A percentile compares a stretch with the other conserved stretches of the same genome.
These are phyloP conservation scores for Spinus pinus DNA, from an alignment of 2,797 vertebrate genomes.

Conservation along the genomic window DNA sequence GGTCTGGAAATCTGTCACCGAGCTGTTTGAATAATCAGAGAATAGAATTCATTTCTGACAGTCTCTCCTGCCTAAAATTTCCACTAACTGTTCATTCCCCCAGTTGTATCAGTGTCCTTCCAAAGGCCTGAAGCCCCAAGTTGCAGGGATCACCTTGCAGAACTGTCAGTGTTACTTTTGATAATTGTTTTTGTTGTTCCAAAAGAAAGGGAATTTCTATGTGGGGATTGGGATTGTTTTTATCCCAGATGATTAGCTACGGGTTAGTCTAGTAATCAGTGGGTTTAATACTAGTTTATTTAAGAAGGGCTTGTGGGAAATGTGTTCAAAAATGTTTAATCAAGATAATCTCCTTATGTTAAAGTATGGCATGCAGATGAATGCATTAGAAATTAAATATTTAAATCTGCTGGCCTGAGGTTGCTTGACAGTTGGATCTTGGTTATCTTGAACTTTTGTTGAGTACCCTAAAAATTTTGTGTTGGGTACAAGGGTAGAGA, in stretches of 20 bases:
- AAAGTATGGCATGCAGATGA: not conserved
- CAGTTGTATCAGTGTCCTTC: not conserved
- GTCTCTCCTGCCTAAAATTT: not conserved
- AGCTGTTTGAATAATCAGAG: not conserved
- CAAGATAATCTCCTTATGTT: not conserved
- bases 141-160: not conserved
- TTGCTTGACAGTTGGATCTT: not conserved
- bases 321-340: not conserved
- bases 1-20: not conserved
- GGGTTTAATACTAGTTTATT: not conserved
- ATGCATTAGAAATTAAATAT: not conserved
- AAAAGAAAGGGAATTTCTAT: not conserved
- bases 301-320: not conserved
- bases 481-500: not conserved
- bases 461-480: not conserved
- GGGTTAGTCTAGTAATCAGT: not conserved
- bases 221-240: not conserved
- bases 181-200: not conserved
- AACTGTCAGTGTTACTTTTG: not conserved
- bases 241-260: not conserved
- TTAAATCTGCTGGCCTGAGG: not conserved
- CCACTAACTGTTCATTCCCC: not conserved
- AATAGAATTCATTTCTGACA: not conserved
- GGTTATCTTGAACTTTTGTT: not conserved
- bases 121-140: not conserved